phyloP scores from a whole-genome alignment of 2,888 invertebrate genomes.

The Blera fallax region DNA sequence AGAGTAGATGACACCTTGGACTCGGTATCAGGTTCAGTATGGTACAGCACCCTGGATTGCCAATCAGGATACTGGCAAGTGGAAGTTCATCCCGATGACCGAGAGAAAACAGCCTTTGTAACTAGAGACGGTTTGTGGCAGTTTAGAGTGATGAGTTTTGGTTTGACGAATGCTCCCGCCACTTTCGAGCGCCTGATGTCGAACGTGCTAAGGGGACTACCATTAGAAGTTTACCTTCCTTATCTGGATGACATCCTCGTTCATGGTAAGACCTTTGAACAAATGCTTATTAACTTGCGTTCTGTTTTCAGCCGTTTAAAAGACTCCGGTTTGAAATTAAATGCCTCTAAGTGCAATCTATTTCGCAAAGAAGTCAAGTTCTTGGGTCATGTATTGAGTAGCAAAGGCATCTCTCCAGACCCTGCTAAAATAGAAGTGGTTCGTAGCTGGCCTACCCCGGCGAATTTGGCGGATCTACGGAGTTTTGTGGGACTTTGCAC shows the following conservation, averaged over 20 bases:
- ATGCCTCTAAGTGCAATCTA: constrained; percentile 8
- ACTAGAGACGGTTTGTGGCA: constrained; percentile 29
- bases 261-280: constrained; percentile 25
- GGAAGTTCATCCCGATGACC: constrained; percentile 4
- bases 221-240: not conserved
- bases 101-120: constrained; percentile 21
- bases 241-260: constrained; percentile 14
- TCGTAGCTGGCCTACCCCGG: constrained; percentile 1
- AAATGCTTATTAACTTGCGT: constrained; percentile 14
- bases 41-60: no score
- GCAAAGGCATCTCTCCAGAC: not conserved
- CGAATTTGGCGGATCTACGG: not conserved
- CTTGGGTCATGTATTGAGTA: constrained; percentile 4
- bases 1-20: no score
- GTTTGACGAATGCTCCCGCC: constrained; percentile 23
- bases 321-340: constrained; percentile 15
- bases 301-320: constrained; percentile 17
- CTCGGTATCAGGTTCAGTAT: no score
- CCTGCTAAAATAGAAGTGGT: constrained; percentile 2
- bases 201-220: not conserved
- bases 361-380: not conserved
- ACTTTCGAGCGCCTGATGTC: constrained; percentile 33
- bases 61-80: no score
- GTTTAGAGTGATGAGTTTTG: constrained; percentile 38
- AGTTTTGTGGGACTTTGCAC: constrained; percentile 38